Evolutionary conservation across 2,113 vertebrate species (phyloP).

Genomic region (Tapirus terrestris): DNA sequence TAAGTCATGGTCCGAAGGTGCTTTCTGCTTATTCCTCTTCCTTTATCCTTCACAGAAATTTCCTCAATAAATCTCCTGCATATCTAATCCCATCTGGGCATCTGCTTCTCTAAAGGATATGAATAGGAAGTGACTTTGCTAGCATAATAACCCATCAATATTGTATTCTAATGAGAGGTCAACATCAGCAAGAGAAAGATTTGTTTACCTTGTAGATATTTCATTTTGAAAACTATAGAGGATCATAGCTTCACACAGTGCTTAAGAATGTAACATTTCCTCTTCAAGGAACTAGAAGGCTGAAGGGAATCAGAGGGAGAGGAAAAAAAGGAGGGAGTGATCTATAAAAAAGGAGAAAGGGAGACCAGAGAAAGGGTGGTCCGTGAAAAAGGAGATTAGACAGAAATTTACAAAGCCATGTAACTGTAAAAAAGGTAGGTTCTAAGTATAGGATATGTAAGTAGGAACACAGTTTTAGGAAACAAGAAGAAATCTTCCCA

Average conservation of each 20-base stretch:
- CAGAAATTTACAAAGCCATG: neutral
- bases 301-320: neutral
- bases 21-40: neutral
- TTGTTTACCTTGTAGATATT: neutral
- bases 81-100: neutral
- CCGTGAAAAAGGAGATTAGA: neutral
- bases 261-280: neutral
- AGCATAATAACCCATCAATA: neutral
- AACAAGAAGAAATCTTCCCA: neutral
- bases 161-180: neutral
- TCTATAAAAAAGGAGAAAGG: neutral
- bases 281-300: neutral
- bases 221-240: neutral
- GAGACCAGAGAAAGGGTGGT: no score
- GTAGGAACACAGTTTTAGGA: no score
- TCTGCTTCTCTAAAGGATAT: neutral
- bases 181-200: neutral
- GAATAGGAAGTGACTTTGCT: neutral
- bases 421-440: neutral
- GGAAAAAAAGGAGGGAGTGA: neutral
- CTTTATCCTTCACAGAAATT: neutral
- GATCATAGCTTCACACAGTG: neutral
- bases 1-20: neutral
- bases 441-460: no score
- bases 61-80: neutral